phyloP scores from a whole-genome alignment of 2,888 invertebrate genomes.

The Drosophila prostipennis region DNA sequence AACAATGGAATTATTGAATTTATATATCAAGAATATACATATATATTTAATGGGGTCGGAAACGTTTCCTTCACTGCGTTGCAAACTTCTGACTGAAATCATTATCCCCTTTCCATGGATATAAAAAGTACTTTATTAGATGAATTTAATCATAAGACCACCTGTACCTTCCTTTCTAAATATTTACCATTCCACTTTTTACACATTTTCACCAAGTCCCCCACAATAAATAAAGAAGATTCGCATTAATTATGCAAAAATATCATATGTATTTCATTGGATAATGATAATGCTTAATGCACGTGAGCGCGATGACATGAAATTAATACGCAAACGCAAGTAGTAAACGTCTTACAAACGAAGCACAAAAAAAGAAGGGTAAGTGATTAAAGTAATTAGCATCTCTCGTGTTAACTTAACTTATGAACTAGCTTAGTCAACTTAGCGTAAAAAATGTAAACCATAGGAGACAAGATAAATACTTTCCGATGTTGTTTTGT shows the following conservation, averaged over 20 bases:
- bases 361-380: slow-evolving; percentile 3
- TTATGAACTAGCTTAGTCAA: slow-evolving; percentile 20
- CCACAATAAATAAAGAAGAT: not conserved
- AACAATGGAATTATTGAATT: no score
- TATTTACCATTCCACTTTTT: no score
- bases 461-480: not conserved
- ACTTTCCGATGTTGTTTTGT: not conserved
- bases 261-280: slow-evolving; percentile 61
- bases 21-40: no score
- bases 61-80: no score
- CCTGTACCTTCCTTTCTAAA: no score
- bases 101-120: no score
- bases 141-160: no score
- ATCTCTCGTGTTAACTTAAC: slow-evolving; percentile 30
- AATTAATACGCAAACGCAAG: slow-evolving; percentile 30
- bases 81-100: no score
- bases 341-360: slow-evolving; percentile 1
- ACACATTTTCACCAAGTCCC: not conserved
- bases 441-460: slow-evolving; percentile 2
- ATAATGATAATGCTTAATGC: slow-evolving; percentile 30
- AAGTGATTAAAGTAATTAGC: slow-evolving; percentile 35
- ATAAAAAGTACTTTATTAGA: no score
- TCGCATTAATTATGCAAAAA: slow-evolving; percentile 56
- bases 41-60: no score
- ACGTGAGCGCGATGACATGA: slow-evolving; percentile 19